Percentiles rank a stretch among this genome's conserved stretches.
Conservation (phyloP, 2,888 invertebrate genomes). For the Acanthacorydalis orientalis region DNA sequence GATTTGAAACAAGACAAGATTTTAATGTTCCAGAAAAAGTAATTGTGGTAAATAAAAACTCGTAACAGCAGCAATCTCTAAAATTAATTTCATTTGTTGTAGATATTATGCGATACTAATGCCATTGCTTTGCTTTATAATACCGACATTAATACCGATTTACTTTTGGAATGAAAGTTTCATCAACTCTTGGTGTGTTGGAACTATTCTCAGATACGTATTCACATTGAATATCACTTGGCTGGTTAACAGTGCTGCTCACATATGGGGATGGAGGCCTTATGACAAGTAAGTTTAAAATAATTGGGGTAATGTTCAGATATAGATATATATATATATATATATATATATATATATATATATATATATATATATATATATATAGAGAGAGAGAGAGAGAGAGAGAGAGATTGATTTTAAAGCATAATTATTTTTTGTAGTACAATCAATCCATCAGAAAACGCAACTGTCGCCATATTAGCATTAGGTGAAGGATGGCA, state of each 20-base stretch:
- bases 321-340: no score
- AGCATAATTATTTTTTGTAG: constrained; percentile 25
- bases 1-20: constrained; percentile 73
- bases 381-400: no score
- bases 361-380: no score
- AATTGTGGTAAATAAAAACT: constrained; percentile 6
- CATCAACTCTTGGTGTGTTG: constrained; percentile 25
- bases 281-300: constrained; percentile 23
- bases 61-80: neutral
- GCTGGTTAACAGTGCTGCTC: constrained; percentile 48
- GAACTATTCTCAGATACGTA: constrained; percentile 33
- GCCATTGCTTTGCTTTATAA: constrained; percentile 1
- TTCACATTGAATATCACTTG: constrained; percentile 41
- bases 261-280: constrained; percentile 30
- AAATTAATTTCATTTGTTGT: neutral
- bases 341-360: no score
- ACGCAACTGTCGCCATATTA: constrained; percentile 49
- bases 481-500: constrained; percentile 85
- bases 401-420: neutral
- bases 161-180: constrained; percentile 40
- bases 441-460: constrained; percentile 63
- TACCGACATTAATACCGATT: constrained; percentile 40
- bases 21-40: constrained; percentile 76
- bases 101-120: constrained; percentile 3
- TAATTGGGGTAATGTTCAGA: no score